phyloP scores from a whole-genome alignment of 2,113 vertebrate species.

The Callipepla squamata region DNA sequence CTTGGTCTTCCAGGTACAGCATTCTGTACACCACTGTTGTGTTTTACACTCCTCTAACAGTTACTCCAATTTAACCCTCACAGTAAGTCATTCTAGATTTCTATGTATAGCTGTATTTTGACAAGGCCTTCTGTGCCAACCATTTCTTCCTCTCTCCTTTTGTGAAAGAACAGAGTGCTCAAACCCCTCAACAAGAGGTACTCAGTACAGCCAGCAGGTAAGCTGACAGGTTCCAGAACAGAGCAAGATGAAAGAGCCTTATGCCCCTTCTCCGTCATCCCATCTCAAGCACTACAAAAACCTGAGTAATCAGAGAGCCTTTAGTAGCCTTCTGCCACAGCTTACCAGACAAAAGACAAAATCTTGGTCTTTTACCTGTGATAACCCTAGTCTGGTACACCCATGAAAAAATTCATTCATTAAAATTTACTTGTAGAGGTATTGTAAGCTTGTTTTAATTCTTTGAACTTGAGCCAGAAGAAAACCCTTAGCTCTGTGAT shows the following conservation, averaged over 20 bases:
- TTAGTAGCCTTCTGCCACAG: not conserved
- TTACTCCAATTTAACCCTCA: not conserved
- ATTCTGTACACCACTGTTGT: rapidly evolving
- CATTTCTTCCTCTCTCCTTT: not conserved
- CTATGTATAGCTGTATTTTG: not conserved
- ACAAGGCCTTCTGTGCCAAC: not conserved
- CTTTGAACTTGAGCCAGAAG: not conserved
- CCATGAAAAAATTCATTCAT: not conserved
- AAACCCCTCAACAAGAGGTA: not conserved
- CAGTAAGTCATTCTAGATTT: not conserved
- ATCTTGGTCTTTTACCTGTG: not conserved
- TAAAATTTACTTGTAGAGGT: not conserved
- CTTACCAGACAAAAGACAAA: not conserved
- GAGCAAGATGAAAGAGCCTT: not conserved
- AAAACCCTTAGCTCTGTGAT: not conserved
- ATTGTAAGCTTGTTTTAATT: not conserved
- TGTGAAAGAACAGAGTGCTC: not conserved
- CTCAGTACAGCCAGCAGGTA: too few species aligned
- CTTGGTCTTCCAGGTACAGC: not conserved
- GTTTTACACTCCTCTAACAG: not conserved
- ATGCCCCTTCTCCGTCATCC: not conserved
- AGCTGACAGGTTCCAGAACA: not conserved
- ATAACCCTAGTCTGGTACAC: not conserved
- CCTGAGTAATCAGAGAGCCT: not conserved
- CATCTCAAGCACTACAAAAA: not conserved